Evolutionary conservation across 30 jellyfish, hydroid and myxozoan species (phyloP).

Genomic region (Catostylus mosaicus): DNA sequence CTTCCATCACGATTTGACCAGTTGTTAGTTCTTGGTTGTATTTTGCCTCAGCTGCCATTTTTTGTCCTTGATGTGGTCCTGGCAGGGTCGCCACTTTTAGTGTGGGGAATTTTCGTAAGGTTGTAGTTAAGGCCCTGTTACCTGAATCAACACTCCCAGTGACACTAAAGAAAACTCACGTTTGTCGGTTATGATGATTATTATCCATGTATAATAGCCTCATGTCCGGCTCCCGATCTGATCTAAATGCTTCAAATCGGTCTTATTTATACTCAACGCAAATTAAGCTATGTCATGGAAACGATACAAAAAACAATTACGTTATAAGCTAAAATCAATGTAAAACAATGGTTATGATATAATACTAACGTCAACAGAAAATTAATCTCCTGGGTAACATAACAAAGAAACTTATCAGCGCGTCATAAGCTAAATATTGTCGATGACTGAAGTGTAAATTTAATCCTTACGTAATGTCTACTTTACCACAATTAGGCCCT

Average conservation of each 20-base stretch:
- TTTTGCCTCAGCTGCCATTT: conserved; percentile 37
- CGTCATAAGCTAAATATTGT: conserved; percentile 27
- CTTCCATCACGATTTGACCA: conserved; percentile 40
- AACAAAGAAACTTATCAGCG: conserved; percentile 1
- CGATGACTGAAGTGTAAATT: conserved; percentile 2
- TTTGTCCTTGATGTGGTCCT: conserved; percentile 45
- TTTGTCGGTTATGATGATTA: conserved; percentile 24
- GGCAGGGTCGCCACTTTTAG: conserved; percentile 54
- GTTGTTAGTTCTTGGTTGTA: conserved; percentile 44
- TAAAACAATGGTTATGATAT: conserved; percentile 26
- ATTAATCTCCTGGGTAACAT: conserved; percentile 41
- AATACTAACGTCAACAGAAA: conserved; percentile 25
- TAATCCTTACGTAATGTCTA: conserved; percentile 30
- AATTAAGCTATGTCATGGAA: conserved; percentile 35
- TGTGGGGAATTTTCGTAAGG: conserved; percentile 34
- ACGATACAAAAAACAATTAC: conserved; percentile 30
- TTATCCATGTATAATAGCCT: too few species aligned
- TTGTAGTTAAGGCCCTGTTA: conserved; percentile 16
- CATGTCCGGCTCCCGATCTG: too few species aligned
- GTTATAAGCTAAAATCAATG: conserved; percentile 31
- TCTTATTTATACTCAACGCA: conserved; percentile 31
- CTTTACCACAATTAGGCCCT: too few species aligned
- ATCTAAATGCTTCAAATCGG: conserved; percentile 52
- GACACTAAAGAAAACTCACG: conserved; percentile 53
- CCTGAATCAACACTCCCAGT: conserved; percentile 40